These are phyloP conservation scores for Saccostrea glomerata DNA, from an alignment of 1,140 invertebrate species.

Conservation along the genomic window DNA sequence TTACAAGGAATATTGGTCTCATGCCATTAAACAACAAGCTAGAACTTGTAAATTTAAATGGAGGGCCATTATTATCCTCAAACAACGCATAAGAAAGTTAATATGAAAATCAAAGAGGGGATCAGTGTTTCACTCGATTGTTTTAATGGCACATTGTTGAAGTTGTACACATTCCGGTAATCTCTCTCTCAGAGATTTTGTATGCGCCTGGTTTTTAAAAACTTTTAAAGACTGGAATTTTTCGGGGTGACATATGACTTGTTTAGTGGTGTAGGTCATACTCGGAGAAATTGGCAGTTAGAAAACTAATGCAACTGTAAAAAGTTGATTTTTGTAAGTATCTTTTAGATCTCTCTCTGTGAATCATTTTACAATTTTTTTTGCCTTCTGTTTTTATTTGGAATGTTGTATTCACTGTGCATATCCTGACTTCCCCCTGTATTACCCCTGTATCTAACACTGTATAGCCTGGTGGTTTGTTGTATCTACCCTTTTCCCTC, in stretches of 20 bases:
- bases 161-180: constrained; percentile 13
- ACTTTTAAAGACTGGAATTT: constrained; percentile 13
- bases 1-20: constrained; percentile 20
- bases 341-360: not conserved
- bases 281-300: constrained; percentile 26
- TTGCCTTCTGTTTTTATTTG: not conserved
- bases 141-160: constrained; percentile 27
- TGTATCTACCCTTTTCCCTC: not conserved
- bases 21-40: constrained; percentile 4
- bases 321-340: constrained; percentile 7
- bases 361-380: not conserved
- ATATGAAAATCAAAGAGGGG: constrained; percentile 23
- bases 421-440: not conserved
- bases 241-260: not conserved
- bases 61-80: constrained; percentile 24
- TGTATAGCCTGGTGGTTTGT: not conserved
- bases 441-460: not conserved
- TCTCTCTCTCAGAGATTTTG: constrained; percentile 6
- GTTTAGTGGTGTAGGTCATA: not conserved
- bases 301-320: not conserved
- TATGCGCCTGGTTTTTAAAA: not conserved
- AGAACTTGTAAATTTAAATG: constrained; percentile 18
- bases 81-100: constrained; percentile 3
- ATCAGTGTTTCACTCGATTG: constrained; percentile 29
- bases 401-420: constrained; percentile 8